phyloP scores from a whole-genome alignment of 2,797 vertebrate genomes.

The Aulostomus chinensis region DNA sequence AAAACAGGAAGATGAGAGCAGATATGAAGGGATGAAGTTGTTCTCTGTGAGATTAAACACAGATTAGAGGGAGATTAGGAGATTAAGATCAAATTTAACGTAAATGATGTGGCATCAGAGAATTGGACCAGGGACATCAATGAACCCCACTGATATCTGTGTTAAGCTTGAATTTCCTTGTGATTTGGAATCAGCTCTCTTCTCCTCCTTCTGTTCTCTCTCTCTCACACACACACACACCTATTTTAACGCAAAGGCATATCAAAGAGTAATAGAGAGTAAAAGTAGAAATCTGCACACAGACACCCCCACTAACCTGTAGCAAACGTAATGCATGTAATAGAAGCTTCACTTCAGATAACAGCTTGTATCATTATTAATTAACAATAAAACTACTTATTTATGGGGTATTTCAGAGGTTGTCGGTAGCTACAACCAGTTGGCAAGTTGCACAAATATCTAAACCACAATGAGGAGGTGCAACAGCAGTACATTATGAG shows the following conservation, averaged over 20 bases:
- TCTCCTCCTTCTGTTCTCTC: background rate
- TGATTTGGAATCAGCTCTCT: conserved; percentile 8
- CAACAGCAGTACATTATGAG: background rate
- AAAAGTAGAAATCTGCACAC: no score
- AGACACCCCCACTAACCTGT: no score
- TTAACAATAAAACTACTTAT: no score
- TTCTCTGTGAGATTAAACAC: conserved; percentile 47
- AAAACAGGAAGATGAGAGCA: conserved; percentile 8
- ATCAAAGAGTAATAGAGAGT: no score
- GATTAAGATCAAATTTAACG: conserved; percentile 44
- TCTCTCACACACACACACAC: background rate
- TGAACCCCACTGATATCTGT: conserved; percentile 25
- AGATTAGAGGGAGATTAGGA: conserved; percentile 61
- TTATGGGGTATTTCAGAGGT: no score
- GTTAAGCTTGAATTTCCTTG: conserved; percentile 13
- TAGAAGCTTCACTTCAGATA: no score
- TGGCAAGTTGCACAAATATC: no score
- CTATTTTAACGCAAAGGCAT: no score
- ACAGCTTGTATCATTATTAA: no score
- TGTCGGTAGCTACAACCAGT: no score
- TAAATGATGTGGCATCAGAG: conserved; percentile 45
- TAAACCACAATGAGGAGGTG: background rate
- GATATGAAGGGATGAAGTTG: conserved; percentile 50
- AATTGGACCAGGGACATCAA: conserved; percentile 25
- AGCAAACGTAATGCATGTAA: no score